Base-by-base conservation (phyloP, 2,888 invertebrate genomes). In the Chrysolina oricalcia region DNA sequence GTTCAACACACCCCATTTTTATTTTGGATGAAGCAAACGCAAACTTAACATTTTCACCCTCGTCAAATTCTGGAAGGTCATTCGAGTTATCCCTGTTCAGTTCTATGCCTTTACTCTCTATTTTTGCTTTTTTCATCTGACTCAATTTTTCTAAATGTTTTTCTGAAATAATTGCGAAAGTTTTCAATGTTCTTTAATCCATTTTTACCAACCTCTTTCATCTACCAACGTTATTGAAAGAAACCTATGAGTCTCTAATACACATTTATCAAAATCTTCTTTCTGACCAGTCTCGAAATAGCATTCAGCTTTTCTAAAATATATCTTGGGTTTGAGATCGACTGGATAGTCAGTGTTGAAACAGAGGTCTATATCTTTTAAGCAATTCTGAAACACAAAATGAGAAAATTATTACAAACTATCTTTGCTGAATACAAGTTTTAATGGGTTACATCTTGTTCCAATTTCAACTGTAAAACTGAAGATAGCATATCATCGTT, bases 301-400 rank as follows among this genome's bases (percentile, higher is more conserved):
- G 86, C 94, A 94, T 81, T 93, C 92, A 0, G 92, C 92, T 81
- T 91, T 90, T 27, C 95, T 90, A 19, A 94, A 87, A 70, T 92
- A 89, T 70, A 96, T 88, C 88, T 95, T 96, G 82, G 92, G 91
- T 41, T 88, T 88, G 67, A 92, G 89, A 73, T 92, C 91, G 50
- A 87, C 84, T 0, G 95, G 94, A 85, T 94, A 95, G 11, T 91
- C 91, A 79, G 90, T 89, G 48, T 90, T 87, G 13, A 94, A 86
- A 0, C 93, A 93, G 68, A 91, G 83, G 23, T 91, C 88, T 41
- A 94, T 91, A 86, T 95, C 94, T 75, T 89, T 87, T 35, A 94
- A 83, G 81, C 93, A 93, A 66, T 93, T 92, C 92, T 93, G 83
- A 15, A 87, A 86, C 62, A 75, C 19, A 62, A 72, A 10, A 15